A percentile compares a stretch with the other conserved stretches of the same genome.
These are phyloP conservation scores for Mycogona germanica DNA, from an alignment of 2,888 invertebrate species.

Conservation along the genomic window DNA sequence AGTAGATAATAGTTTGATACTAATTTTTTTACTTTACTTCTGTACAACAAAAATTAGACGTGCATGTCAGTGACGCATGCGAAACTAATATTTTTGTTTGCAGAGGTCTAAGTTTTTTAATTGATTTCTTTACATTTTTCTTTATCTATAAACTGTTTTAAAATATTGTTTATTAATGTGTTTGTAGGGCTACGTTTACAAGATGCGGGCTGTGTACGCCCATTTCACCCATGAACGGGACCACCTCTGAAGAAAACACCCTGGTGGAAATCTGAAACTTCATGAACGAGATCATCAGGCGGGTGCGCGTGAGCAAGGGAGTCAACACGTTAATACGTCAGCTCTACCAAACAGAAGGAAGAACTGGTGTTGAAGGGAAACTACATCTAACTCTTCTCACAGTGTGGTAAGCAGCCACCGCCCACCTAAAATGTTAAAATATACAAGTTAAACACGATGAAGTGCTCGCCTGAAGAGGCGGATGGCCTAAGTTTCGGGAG, in stretches of 20 bases:
- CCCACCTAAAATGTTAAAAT: too few species aligned
- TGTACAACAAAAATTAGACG: too few species aligned
- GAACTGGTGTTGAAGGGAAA: slow-evolving; percentile 95
- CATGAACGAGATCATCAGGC: slow-evolving; percentile 91
- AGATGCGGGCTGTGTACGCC: slow-evolving; percentile 99
- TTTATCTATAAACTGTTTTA: not conserved
- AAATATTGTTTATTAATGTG: slow-evolving; percentile 19
- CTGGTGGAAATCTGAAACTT: slow-evolving; percentile 94
- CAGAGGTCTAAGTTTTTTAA: not conserved
- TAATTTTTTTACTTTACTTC: too few species aligned
- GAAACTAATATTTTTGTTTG: too few species aligned
- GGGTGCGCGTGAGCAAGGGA: slow-evolving; percentile 90
- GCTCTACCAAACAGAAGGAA: slow-evolving; percentile 92
- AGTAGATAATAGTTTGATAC: too few species aligned
- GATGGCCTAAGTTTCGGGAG: not conserved
- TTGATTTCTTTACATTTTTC: not conserved
- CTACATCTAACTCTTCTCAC: slow-evolving; percentile 90
- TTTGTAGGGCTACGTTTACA: slow-evolving; percentile 85
- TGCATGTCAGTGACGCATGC: too few species aligned
- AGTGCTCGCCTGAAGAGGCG: not conserved
- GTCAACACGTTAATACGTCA: slow-evolving; percentile 85
- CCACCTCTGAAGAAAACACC: slow-evolving; percentile 69
- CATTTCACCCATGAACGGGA: slow-evolving; percentile 99
- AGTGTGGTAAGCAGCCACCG: slow-evolving; percentile 61
- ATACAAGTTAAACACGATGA: not conserved